Percentiles rank a stretch among this genome's conserved stretches.
These are phyloP conservation scores for Odontesthes bonariensis DNA, from an alignment of 2,113 vertebrate species.

Conservation along the genomic window DNA sequence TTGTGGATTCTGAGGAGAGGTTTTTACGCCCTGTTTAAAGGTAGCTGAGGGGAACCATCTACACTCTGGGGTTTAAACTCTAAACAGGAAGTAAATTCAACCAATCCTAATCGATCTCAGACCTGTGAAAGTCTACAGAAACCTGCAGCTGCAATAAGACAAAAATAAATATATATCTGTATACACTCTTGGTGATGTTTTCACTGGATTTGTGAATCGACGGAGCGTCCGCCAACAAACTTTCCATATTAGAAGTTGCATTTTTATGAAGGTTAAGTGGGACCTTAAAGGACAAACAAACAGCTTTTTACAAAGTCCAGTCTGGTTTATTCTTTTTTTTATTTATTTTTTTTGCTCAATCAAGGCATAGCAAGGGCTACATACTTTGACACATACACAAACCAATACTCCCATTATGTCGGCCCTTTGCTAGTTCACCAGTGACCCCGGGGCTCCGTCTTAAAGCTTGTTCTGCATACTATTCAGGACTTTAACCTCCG, in stretches of 20 bases:
- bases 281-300: conserved; percentile 22
- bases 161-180: conserved; percentile 13
- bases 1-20: background rate
- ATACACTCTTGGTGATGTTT: conserved; percentile 13
- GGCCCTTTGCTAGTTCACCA: conserved; percentile 19
- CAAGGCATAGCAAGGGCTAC: conserved; percentile 29
- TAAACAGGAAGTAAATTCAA: conserved; percentile 2
- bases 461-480: conserved; percentile 23
- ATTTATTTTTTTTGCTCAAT: background rate
- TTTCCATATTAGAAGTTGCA: background rate
- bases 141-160: conserved; percentile 54
- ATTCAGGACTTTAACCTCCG: background rate
- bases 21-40: background rate
- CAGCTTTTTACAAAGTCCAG: conserved; percentile 38
- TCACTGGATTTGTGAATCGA: conserved; percentile 24
- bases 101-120: conserved; percentile 14
- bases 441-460: conserved; percentile 29
- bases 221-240: background rate
- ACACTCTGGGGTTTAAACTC: background rate
- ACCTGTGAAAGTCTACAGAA: conserved; percentile 26
- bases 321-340: conserved; percentile 22
- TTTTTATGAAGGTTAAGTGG: background rate
- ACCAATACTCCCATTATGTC: background rate
- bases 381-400: conserved; percentile 5
- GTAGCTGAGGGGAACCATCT: conserved; percentile 1